A percentile compares a stretch with the other conserved stretches of the same genome.
These are phyloP conservation scores for Drepana falcataria DNA, from an alignment of 2,888 invertebrate genomes.

Conservation along the genomic window DNA sequence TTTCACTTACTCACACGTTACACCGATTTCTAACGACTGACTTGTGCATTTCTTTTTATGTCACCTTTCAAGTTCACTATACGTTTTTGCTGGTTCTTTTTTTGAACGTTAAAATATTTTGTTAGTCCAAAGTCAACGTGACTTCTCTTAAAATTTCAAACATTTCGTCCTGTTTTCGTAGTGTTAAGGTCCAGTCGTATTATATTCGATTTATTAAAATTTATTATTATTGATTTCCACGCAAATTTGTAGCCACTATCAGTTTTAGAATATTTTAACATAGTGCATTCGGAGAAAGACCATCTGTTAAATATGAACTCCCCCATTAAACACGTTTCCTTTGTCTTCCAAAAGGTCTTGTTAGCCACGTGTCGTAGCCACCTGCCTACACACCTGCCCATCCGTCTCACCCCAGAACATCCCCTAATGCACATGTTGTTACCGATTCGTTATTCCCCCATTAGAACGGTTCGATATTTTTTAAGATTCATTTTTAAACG, in stretches of 20 bases:
- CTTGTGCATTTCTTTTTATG: slow-evolving; percentile 49
- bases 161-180: too few relatives aligned
- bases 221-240: too few relatives aligned
- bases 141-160: too few relatives aligned
- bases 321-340: background rate
- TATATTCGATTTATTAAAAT: too few relatives aligned
- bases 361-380: slow-evolving; percentile 35
- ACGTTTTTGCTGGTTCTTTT: background rate
- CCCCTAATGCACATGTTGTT: slow-evolving; percentile 9
- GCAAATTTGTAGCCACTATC: too few relatives aligned
- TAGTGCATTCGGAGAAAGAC: too few relatives aligned
- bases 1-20: slow-evolving; percentile 47
- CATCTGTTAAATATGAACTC: background rate
- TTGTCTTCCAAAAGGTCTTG: background rate
- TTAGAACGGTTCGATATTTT: background rate
- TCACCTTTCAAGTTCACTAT: slow-evolving; percentile 28
- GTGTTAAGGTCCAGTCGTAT: too few relatives aligned
- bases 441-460: slow-evolving; percentile 19
- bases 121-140: background rate
- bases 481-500: too few relatives aligned
- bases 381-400: slow-evolving; percentile 32
- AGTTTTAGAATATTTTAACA: too few relatives aligned
- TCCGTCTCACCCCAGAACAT: slow-evolving; percentile 8
- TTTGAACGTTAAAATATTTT: background rate
- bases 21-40: slow-evolving; percentile 50